Evolutionary conservation across 2,888 invertebrate species (phyloP).

Genomic region (Amiota communis): DNA sequence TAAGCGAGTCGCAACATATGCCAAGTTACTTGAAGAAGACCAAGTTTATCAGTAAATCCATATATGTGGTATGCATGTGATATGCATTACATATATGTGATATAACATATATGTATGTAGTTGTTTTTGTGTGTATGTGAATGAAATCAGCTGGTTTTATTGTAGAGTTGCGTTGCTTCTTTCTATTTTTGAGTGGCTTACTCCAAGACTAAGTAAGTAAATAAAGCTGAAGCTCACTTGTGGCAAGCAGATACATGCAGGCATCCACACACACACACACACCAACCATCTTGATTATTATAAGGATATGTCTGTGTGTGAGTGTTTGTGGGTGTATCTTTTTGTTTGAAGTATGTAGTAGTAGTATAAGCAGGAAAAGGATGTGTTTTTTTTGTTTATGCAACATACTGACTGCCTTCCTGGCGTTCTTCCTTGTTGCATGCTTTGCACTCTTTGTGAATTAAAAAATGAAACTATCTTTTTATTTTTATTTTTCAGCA

Average conservation of each 20-base stretch:
- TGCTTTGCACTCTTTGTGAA: too few species aligned
- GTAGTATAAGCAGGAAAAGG: background rate
- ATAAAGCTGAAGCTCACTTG: background rate
- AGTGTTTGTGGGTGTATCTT: background rate
- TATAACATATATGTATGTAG: too few species aligned
- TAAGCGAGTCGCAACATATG: conserved; percentile 11
- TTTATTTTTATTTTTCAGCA: conserved; percentile 1
- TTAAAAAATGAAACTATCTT: background rate
- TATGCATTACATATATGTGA: too few species aligned
- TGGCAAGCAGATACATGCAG: conserved; percentile 8
- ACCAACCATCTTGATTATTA: too few species aligned
- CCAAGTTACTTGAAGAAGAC: conserved; percentile 27
- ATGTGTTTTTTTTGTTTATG: background rate
- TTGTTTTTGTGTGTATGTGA: conserved; percentile 6
- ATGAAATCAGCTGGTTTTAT: conserved; percentile 13
- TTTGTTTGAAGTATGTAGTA: background rate
- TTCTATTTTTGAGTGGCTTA: background rate
- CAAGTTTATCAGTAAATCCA: conserved; percentile 22
- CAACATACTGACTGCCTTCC: too few species aligned
- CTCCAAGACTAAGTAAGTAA: background rate
- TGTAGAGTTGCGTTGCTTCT: background rate
- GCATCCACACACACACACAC: too few species aligned
- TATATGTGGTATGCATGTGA: background rate
- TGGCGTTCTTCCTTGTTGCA: conserved; percentile 5
- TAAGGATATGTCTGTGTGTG: background rate